Evolutionary conservation across 2,888 invertebrate genomes (phyloP), one percentile per base, ranked within the genome.

Genomic region (Stenodera caucasica): DNA sequence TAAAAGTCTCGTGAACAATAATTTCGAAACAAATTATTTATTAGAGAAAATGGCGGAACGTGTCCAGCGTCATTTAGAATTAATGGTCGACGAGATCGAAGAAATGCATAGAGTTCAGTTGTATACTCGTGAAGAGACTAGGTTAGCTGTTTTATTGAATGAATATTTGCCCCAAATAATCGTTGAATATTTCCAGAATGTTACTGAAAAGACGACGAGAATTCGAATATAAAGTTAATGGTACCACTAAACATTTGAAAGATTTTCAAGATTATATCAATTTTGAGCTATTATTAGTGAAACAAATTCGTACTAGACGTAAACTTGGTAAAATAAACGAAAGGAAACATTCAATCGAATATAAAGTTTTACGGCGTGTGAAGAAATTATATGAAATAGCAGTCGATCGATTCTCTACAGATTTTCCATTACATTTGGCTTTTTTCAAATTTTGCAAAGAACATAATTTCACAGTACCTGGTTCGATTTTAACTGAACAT

Each of bases 171-270:
- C 18, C 7, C 18, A 45, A 18, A 12, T 12, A 45, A 12, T 45
- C 5, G n/a, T n/a, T n/a, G 2, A 21, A 9, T 21, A 3, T 1
- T 45, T 45, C 21, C 5, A 45, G 45, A 21, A 45, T 18, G 45
- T 21, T 45, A 21, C 12, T 45, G 2, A 45, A 45, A 45, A 6
- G 45, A 7, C 45, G 45, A 0, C 18, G 21, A 45, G 45, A 45
- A 45, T 45, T 45, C 21, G 45, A 45, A 21, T 45, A 45, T 45
- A 45, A 45, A 45, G 21, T 45, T 8, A 45, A 45, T 21, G 45
- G 45, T 45, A 2, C 21, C 9, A 21, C 45, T 12, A 45, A 45
- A 12, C 18, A 45, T 21, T 4, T 45, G 3, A 45, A 45, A 21
- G 45, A 45, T 21, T 45, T 21, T 45, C 45, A 45, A 21, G 21